Percentiles rank a stretch among this genome's conserved stretches.
phyloP scores from a whole-genome alignment of 1,140 invertebrate species.

The Homalodisca vitripennis region DNA sequence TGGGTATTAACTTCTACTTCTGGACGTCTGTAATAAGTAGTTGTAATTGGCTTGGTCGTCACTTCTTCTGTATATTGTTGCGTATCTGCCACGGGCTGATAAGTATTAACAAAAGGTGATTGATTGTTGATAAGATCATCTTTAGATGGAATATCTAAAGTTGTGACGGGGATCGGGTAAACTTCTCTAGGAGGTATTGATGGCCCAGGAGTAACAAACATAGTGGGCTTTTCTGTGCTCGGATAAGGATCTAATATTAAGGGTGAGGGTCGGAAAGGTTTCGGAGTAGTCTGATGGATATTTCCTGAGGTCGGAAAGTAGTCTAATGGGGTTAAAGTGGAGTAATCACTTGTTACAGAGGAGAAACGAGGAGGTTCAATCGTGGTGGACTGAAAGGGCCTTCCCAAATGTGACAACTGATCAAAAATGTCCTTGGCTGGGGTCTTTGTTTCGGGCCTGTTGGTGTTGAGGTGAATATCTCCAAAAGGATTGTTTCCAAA shows the following conservation, averaged over 20 bases:
- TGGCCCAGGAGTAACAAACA: slow-evolving; percentile 11
- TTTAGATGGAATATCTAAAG: slow-evolving; percentile 35
- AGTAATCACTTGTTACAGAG: not conserved
- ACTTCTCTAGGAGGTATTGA: slow-evolving; percentile 17
- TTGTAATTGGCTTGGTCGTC: slow-evolving; percentile 4
- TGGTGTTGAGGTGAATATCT: slow-evolving; percentile 33
- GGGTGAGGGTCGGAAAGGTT: slow-evolving; percentile 28
- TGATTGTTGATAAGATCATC: not conserved
- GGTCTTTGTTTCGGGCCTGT: slow-evolving; percentile 31
- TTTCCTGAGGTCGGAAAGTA: slow-evolving; percentile 11
- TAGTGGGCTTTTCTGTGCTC: not conserved
- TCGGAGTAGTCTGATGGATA: slow-evolving; percentile 15
- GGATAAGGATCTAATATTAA: not conserved
- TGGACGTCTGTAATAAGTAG: slow-evolving; percentile 5
- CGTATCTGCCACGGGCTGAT: not conserved
- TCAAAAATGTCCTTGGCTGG: slow-evolving; percentile 35
- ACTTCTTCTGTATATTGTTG: slow-evolving; percentile 7
- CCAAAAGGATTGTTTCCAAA: slow-evolving; percentile 31
- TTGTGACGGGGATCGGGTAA: slow-evolving; percentile 36
- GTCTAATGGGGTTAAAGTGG: not conserved
- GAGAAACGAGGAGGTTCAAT: not conserved
- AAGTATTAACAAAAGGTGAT: not conserved
- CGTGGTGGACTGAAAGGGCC: slow-evolving; percentile 37
- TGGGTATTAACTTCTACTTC: slow-evolving; percentile 26
- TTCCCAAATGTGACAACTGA: slow-evolving; percentile 37